phyloP scores from a whole-genome alignment of 1,140 invertebrate genomes.

The Eufriesea mexicana region DNA sequence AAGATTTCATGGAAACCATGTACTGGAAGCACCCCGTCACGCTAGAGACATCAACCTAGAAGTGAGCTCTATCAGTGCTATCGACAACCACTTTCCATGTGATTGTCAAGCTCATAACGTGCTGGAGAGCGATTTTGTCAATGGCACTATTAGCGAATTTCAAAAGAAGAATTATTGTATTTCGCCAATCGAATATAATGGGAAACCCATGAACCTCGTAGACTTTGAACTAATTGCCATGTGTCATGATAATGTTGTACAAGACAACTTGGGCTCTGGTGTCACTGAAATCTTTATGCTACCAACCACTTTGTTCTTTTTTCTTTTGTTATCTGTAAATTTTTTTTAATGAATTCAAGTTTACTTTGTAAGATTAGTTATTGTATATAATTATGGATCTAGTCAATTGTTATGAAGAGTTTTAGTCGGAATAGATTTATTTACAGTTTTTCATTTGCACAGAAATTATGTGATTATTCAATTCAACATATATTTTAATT shows the following conservation, averaged over 20 bases:
- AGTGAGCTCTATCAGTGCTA: conserved; percentile 86
- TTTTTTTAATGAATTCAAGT: conserved; percentile 36
- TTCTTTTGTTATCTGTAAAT: conserved; percentile 45
- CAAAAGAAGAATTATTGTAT: conserved; percentile 91
- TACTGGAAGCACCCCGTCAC: conserved; percentile 87
- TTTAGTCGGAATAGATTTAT: neutral
- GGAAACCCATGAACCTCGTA: conserved; percentile 87
- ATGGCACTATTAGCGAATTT: conserved; percentile 86
- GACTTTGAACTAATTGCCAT: conserved; percentile 86
- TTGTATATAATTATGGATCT: neutral
- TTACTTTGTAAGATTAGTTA: too few relatives aligned
- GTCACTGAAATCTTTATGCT: conserved; percentile 34
- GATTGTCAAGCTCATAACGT: conserved; percentile 91
- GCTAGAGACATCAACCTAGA: conserved; percentile 86
- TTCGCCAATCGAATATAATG: conserved; percentile 91
- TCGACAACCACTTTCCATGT: conserved; percentile 91
- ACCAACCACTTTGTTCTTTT: conserved; percentile 36
- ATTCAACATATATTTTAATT: neutral
- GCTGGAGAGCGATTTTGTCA: conserved; percentile 87
- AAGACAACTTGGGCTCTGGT: conserved; percentile 84
- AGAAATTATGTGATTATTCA: neutral
- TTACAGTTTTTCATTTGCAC: neutral
- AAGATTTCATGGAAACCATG: conserved; percentile 90
- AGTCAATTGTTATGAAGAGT: neutral
- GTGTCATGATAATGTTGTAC: conserved; percentile 86